phyloP scores from a whole-genome alignment of 2,888 invertebrate species.

The Chirona hameri region DNA sequence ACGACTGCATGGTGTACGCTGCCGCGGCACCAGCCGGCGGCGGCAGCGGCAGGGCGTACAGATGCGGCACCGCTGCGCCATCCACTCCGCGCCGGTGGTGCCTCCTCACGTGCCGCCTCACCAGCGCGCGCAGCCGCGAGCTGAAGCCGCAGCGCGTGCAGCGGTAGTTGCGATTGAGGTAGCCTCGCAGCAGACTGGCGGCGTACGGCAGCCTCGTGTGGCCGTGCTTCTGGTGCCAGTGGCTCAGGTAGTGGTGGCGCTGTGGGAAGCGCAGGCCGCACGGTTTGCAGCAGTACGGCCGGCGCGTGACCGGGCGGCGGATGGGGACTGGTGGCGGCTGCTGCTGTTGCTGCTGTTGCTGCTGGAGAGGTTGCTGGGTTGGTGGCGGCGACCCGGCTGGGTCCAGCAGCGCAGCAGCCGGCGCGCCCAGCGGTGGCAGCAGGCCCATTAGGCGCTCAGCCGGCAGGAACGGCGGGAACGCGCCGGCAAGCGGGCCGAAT shows the following conservation, averaged over 20 bases:
- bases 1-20: constrained; percentile 7
- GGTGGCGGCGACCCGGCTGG: background rate
- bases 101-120: background rate
- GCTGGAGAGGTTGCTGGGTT: background rate
- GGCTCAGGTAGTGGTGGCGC: constrained; percentile 2
- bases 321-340: background rate
- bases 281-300: constrained; percentile 7
- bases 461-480: background rate
- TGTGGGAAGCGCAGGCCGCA: constrained; percentile 8
- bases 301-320: background rate
- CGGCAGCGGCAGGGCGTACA: constrained; percentile 23
- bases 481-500: background rate
- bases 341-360: background rate
- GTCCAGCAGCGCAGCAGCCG: background rate
- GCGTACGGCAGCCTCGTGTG: background rate
- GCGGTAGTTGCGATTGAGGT: background rate
- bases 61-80: background rate
- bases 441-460: background rate
- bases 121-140: background rate
- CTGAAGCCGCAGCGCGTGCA: constrained; percentile 12
- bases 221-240: constrained; percentile 29
- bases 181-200: constrained; percentile 23
- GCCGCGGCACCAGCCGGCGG: background rate
- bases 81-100: constrained; percentile 10
- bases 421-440: background rate